Conservation (phyloP, 2,888 invertebrate genomes). For the Exephanes ischioxanthus region DNA sequence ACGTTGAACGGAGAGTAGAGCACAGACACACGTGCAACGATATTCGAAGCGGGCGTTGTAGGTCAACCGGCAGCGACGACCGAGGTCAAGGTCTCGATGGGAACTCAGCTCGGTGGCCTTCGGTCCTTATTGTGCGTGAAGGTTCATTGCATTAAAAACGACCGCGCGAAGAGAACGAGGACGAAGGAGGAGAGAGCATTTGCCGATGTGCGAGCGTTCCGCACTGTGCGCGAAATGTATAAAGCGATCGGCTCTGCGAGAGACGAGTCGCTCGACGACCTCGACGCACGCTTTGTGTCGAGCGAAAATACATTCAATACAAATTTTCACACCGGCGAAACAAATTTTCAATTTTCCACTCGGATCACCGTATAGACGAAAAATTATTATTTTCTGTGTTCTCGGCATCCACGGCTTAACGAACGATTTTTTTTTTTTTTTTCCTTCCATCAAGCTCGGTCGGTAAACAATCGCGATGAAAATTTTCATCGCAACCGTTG, state of each 20-base stretch:
- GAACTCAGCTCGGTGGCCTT: slow-evolving; percentile 69
- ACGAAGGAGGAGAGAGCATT: slow-evolving; percentile 27
- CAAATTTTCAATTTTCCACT: background rate
- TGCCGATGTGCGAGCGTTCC: slow-evolving; percentile 24
- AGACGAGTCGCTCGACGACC: slow-evolving; percentile 14
- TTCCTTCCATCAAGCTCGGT: background rate
- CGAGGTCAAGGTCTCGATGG: slow-evolving; percentile 82
- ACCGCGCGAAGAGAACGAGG: slow-evolving; percentile 21
- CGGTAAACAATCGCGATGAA: too few relatives aligned
- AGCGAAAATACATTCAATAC: background rate
- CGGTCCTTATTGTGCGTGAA: slow-evolving; percentile 66
- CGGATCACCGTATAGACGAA: background rate
- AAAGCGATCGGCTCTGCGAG: background rate
- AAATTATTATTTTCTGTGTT: background rate
- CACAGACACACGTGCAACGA: slow-evolving; percentile 41
- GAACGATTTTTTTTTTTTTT: background rate
- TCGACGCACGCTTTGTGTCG: slow-evolving; percentile 1
- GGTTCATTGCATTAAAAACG: slow-evolving; percentile 62
- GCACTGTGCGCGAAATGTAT: slow-evolving; percentile 14
- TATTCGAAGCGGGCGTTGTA: slow-evolving; percentile 78
- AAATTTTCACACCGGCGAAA: background rate
- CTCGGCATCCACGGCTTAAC: background rate
- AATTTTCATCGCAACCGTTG: too few relatives aligned
- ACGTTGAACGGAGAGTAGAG: slow-evolving; percentile 16
- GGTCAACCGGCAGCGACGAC: slow-evolving; percentile 76